A percentile compares a stretch with the other conserved stretches of the same genome.
Evolutionary conservation across 1,140 invertebrate genomes (phyloP).

Genomic region (Argopecten irradians): DNA sequence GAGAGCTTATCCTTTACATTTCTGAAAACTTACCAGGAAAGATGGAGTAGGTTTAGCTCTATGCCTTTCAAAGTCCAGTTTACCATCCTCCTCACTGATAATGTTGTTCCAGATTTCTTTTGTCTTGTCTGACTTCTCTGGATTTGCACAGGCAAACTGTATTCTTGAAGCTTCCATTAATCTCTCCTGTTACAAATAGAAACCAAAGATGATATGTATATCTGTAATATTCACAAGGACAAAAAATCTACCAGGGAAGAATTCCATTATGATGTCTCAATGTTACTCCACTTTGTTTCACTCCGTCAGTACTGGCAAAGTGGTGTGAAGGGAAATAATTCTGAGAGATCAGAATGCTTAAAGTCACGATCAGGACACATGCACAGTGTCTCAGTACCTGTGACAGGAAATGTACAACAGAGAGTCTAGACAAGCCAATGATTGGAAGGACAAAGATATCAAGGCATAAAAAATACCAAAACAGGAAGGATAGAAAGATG

Average conservation of each 20-base stretch:
- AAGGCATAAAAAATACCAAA: too few species aligned
- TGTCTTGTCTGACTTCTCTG: constrained; percentile 73
- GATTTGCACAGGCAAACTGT: constrained; percentile 75
- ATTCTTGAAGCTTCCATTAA: constrained; percentile 72
- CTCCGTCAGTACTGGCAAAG: too few species aligned
- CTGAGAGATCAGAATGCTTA: background rate
- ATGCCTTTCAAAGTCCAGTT: constrained; percentile 71
- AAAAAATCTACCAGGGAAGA: background rate
- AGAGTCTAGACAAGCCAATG: too few species aligned
- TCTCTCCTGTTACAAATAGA: constrained; percentile 60
- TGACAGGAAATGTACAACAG: too few species aligned
- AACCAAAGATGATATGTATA: background rate
- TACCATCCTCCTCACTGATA: constrained; percentile 65
- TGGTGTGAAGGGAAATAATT: too few species aligned
- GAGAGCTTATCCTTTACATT: too few species aligned
- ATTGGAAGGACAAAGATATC: too few species aligned
- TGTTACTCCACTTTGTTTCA: too few species aligned
- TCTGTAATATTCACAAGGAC: background rate
- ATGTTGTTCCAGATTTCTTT: constrained; percentile 70
- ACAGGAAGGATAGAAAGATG: too few species aligned
- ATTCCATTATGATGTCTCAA: background rate
- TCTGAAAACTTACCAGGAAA: constrained; percentile 61
- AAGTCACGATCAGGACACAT: too few species aligned
- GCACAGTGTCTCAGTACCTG: too few species aligned
- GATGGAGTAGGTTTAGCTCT: constrained; percentile 68